Evolutionary conservation across 2,888 invertebrate genomes (phyloP).

Genomic region (Pomacea canaliculata): DNA sequence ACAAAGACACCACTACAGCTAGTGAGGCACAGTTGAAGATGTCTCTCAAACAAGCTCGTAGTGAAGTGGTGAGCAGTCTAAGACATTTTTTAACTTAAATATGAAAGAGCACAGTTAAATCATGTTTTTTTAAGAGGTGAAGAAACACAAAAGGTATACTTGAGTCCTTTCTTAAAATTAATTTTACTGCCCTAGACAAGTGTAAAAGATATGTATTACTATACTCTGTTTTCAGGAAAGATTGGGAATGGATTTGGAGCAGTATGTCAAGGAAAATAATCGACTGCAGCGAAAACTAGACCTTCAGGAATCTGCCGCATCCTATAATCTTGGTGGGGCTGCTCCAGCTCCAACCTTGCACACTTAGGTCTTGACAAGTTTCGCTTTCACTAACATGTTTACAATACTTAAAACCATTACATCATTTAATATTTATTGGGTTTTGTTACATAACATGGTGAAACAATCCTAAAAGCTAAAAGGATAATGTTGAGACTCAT

Average conservation of each 20-base stretch:
- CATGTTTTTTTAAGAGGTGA: not conserved
- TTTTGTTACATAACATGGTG: not conserved
- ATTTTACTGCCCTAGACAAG: too few relatives aligned
- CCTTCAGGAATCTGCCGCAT: conserved; percentile 32
- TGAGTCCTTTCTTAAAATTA: too few relatives aligned
- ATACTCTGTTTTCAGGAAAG: conserved; percentile 45
- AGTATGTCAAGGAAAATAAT: conserved; percentile 60
- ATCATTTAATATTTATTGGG: too few relatives aligned
- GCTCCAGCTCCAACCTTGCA: conserved; percentile 16
- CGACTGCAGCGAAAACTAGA: conserved; percentile 52
- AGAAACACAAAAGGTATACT: not conserved
- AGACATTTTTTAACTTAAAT: too few relatives aligned
- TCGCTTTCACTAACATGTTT: too few relatives aligned
- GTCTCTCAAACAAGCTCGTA: conserved; percentile 53
- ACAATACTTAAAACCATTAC: too few relatives aligned
- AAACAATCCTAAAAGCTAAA: not conserved
- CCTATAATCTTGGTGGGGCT: conserved; percentile 20
- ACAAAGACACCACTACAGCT: conserved; percentile 42
- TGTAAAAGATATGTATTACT: too few relatives aligned
- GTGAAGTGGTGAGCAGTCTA: conserved; percentile 52
- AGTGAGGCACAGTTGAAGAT: conserved; percentile 54
- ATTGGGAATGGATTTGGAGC: conserved; percentile 57
- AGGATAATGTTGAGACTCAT: not conserved
- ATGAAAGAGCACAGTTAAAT: too few relatives aligned
- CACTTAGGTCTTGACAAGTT: not conserved